Evolutionary conservation across 2,113 vertebrate genomes (phyloP).

Genomic region (Cygnus atratus): DNA sequence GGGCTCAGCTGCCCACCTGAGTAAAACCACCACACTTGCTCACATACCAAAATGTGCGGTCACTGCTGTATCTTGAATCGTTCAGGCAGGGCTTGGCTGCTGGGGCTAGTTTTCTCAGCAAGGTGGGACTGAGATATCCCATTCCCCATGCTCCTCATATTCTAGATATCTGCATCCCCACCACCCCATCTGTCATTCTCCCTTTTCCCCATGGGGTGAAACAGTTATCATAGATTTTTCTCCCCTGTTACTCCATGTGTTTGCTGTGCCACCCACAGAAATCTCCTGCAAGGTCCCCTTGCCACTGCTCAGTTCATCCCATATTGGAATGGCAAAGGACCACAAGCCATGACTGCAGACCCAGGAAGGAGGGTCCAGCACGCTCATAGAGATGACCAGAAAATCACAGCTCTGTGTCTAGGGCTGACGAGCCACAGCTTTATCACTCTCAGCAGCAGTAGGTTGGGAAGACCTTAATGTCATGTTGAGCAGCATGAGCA

Average conservation of each 20-base stretch:
- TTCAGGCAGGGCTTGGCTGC: neutral
- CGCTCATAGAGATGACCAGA: neutral
- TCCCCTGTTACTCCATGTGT: fast-evolving
- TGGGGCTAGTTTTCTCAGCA: neutral
- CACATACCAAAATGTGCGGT: neutral
- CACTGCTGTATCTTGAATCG: fast-evolving
- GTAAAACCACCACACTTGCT: fast-evolving
- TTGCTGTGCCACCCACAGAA: neutral
- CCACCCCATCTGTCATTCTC: neutral
- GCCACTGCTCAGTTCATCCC: neutral
- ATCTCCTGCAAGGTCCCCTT: neutral
- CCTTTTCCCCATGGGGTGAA: neutral
- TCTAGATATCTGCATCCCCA: neutral
- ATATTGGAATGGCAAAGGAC: neutral
- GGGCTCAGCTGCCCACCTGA: no score
- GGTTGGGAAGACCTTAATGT: neutral
- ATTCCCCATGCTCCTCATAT: fast-evolving
- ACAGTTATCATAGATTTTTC: neutral
- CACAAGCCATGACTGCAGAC: fast-evolving
- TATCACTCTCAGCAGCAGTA: neutral
- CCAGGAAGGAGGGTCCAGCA: neutral
- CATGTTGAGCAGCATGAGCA: neutral
- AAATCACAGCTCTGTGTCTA: neutral
- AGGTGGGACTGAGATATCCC: neutral
- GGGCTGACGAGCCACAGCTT: neutral